Conservation (phyloP, 2,797 vertebrate species). For the Numenius phaeopus region DNA sequence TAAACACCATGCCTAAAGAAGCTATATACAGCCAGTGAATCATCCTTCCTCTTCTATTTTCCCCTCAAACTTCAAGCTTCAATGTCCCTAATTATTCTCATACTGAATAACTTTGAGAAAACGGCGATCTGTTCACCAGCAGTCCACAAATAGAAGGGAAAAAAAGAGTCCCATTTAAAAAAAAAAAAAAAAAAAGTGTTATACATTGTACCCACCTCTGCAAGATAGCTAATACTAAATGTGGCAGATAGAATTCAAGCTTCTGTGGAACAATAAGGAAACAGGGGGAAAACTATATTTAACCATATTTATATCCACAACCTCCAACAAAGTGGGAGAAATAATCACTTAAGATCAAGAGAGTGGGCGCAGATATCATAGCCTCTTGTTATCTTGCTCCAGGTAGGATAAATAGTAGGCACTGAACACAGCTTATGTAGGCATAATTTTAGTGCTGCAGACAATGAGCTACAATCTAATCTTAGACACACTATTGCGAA, state of each 20-base stretch:
- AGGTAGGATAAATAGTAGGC: slow-evolving; percentile 7
- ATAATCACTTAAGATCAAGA: neutral
- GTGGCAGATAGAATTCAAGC: neutral
- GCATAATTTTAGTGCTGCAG: neutral
- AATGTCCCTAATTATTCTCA: slow-evolving; percentile 22
- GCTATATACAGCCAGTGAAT: neutral
- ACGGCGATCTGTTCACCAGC: neutral
- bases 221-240: neutral
- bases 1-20: slow-evolving; percentile 11
- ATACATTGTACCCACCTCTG: neutral
- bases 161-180: neutral
- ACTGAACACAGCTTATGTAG: neutral
- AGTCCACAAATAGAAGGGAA: neutral
- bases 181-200: neutral
- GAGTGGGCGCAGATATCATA: neutral
- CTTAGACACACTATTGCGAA: neutral
- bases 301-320: slow-evolving; percentile 24
- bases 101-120: neutral
- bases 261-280: slow-evolving; percentile 5
- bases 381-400: neutral
- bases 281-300: neutral
- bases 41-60: neutral
- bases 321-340: neutral
- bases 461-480: neutral
- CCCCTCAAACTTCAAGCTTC: neutral